Conservation (phyloP, 2,888 invertebrate genomes). For the Amphipoea lucens region DNA sequence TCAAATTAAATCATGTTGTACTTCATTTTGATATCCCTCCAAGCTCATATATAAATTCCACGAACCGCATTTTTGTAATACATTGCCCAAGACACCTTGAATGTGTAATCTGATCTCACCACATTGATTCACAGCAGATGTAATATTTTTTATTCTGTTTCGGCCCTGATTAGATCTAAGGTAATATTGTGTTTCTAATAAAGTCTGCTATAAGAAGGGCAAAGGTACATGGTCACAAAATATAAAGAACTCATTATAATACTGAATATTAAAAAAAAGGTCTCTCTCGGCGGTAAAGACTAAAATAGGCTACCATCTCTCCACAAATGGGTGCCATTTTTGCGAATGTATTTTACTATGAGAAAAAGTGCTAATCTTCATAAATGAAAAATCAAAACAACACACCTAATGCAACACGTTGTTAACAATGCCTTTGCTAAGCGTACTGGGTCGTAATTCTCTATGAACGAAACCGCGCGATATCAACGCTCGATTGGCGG, state of each 20-base stretch:
- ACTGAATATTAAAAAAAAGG: neutral
- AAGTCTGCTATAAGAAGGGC: constrained; percentile 41
- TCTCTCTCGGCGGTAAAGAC: neutral
- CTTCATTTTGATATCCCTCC: neutral
- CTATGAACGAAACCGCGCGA: too few species aligned
- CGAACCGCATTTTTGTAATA: constrained; percentile 39
- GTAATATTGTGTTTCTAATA: constrained; percentile 50
- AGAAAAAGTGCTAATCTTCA: too few species aligned
- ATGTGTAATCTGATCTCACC: constrained; percentile 57
- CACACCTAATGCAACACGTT: neutral
- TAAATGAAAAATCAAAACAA: neutral
- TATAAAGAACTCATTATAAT: constrained; percentile 2
- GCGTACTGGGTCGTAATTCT: neutral
- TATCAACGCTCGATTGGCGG: too few species aligned
- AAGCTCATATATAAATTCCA: constrained; percentile 26
- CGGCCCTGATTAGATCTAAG: constrained; percentile 48
- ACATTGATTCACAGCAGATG: constrained; percentile 58
- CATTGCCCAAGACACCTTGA: constrained; percentile 57
- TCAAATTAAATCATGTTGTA: constrained; percentile 1
- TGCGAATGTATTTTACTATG: too few species aligned
- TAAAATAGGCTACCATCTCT: neutral
- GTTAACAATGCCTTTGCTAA: neutral
- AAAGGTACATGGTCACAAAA: constrained; percentile 4
- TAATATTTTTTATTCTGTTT: constrained; percentile 47
- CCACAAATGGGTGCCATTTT: neutral